Percentiles rank a stretch among this genome's conserved stretches.
Evolutionary conservation across 2,888 invertebrate genomes (phyloP).

Genomic region (Eupithecia pulchellata): DNA sequence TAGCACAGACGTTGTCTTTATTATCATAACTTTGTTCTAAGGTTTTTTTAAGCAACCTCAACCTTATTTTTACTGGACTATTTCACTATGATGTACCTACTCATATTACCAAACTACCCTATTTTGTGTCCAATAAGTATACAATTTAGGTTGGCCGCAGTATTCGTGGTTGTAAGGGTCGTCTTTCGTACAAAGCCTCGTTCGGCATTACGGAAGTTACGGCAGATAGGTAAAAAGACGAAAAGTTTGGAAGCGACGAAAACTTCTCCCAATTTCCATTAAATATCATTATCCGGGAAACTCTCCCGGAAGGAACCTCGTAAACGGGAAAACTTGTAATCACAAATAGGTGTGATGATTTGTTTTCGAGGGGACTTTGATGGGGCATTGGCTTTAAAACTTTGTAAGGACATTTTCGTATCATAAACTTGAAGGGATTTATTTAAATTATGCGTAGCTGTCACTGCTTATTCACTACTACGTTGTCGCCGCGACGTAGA

Average conservation of each 20-base stretch:
- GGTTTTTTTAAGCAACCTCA: no score
- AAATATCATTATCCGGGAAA: constrained; percentile 54
- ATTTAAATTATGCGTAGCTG: constrained; percentile 2
- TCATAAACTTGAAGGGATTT: constrained; percentile 10
- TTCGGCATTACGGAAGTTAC: constrained; percentile 9
- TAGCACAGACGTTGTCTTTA: no score
- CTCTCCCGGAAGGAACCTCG: constrained; percentile 36
- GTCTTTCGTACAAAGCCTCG: constrained; percentile 15
- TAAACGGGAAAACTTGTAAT: constrained; percentile 45
- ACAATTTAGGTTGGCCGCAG: neutral
- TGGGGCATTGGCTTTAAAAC: constrained; percentile 27
- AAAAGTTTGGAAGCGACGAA: constrained; percentile 46
- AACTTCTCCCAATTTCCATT: constrained; percentile 53
- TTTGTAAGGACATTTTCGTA: constrained; percentile 22
- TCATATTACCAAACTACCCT: neutral
- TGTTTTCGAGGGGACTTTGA: constrained; percentile 43
- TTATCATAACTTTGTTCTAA: no score
- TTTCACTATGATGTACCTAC: no score
- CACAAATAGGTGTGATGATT: constrained; percentile 48
- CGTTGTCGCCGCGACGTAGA: no score
- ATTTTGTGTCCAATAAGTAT: neutral
- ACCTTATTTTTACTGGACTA: no score
- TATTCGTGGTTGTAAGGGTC: constrained; percentile 5
- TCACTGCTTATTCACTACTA: neutral
- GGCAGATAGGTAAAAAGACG: constrained; percentile 41